These are phyloP conservation scores for Cacatua alba DNA, from an alignment of 2,113 vertebrate genomes.

Conservation along the genomic window DNA sequence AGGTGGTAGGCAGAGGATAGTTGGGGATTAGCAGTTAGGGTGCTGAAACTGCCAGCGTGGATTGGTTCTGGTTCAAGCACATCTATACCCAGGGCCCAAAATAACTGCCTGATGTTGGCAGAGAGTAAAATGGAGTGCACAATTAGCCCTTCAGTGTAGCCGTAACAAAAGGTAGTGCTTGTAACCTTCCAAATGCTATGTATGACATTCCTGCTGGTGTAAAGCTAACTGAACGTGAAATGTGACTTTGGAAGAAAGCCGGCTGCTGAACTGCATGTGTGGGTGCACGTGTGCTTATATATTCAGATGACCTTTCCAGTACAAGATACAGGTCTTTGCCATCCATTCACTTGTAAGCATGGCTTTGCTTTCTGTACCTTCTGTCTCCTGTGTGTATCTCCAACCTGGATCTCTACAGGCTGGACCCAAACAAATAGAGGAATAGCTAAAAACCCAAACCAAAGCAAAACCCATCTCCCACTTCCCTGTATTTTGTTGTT, in stretches of 20 bases:
- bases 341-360: not conserved
- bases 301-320: not conserved
- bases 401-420: not conserved
- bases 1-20: fast-evolving
- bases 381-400: not conserved
- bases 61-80: not conserved
- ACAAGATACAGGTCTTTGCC: not conserved
- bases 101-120: not conserved
- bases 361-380: not conserved
- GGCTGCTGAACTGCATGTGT: not conserved
- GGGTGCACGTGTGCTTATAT: not conserved
- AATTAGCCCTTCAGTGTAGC: not conserved
- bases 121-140: not conserved
- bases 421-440: not conserved
- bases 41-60: not conserved
- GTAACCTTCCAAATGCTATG: not conserved
- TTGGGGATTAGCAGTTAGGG: not conserved
- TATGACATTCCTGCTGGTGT: not conserved
- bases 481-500: not conserved
- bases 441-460: not conserved
- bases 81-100: not conserved
- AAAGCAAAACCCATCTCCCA: not conserved
- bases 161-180: not conserved
- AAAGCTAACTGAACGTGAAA: not conserved
- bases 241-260: not conserved